Evolutionary conservation across 1,140 invertebrate genomes (phyloP).

Genomic region (Rhysida immarginata): DNA sequence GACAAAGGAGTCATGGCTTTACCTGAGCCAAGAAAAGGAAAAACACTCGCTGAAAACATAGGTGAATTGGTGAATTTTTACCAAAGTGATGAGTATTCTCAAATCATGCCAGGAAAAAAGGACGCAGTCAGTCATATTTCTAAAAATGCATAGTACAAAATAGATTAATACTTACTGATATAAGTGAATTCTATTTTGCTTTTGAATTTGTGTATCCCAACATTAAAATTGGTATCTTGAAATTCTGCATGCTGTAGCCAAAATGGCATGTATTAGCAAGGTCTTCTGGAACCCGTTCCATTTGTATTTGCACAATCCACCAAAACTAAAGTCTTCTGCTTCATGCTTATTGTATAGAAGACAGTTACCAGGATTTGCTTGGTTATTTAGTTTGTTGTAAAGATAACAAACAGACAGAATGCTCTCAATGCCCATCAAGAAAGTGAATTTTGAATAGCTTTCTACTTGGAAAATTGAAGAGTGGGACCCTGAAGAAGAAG

Average conservation of each 20-base stretch:
- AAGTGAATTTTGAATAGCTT: neutral
- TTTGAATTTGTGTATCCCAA: neutral
- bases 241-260: neutral
- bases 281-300: neutral
- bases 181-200: no score
- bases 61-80: no score
- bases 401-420: neutral
- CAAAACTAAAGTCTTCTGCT: neutral
- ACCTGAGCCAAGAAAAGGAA: neutral
- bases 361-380: neutral
- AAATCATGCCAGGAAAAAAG: neutral
- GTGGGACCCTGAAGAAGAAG: neutral
- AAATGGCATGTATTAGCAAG: neutral
- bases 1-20: neutral
- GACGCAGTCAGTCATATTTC: neutral
- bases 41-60: neutral
- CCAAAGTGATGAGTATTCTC: neutral
- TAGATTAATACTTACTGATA: neutral
- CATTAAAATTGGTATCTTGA: neutral
- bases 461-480: neutral
- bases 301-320: constrained; percentile 1
- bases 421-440: neutral
- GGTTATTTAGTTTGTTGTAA: neutral
- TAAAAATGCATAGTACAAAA: neutral
- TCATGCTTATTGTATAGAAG: neutral